Evolutionary conservation across 2,888 invertebrate species (phyloP).

Genomic region (Drosophila leonis): DNA sequence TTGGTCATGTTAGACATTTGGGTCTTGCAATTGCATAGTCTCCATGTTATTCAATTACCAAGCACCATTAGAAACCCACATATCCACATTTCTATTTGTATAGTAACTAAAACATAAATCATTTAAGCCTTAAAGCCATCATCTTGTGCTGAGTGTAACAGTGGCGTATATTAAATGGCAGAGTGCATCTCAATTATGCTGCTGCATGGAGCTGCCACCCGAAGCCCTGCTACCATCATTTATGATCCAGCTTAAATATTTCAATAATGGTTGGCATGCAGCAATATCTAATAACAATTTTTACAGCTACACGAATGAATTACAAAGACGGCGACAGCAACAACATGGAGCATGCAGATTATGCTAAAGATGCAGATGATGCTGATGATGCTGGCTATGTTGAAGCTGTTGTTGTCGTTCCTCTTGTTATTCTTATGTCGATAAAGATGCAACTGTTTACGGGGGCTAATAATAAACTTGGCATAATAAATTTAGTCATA

Average conservation of each 20-base stretch:
- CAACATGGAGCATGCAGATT: slow-evolving; percentile 3
- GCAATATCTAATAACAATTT: slow-evolving; percentile 64
- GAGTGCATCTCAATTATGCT: slow-evolving; percentile 25
- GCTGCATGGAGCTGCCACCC: neutral
- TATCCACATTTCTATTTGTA: slow-evolving; percentile 28
- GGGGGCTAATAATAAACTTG: slow-evolving; percentile 12
- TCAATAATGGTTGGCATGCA: slow-evolving; percentile 64
- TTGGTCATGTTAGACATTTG: slow-evolving; percentile 25
- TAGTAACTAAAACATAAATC: slow-evolving; percentile 45
- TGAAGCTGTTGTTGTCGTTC: slow-evolving; percentile 3
- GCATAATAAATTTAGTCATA: neutral
- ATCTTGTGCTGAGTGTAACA: slow-evolving; percentile 13
- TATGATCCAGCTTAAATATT: slow-evolving; percentile 52
- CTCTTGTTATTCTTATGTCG: slow-evolving; percentile 16
- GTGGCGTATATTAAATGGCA: neutral
- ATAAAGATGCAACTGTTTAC: slow-evolving; percentile 12
- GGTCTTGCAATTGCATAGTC: slow-evolving; percentile 30
- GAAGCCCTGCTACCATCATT: neutral
- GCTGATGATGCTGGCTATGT: slow-evolving; percentile 2
- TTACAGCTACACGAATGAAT: slow-evolving; percentile 45
- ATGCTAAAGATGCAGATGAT: slow-evolving; percentile 12
- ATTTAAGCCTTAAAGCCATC: slow-evolving; percentile 21
- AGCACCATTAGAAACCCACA: slow-evolving; percentile 19
- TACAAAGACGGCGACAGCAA: slow-evolving; percentile 30
- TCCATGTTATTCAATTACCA: slow-evolving; percentile 51